A percentile compares a stretch with the other conserved stretches of the same genome.
phyloP scores from a whole-genome alignment of 2,113 vertebrate species.

The Hyaena hyaena region DNA sequence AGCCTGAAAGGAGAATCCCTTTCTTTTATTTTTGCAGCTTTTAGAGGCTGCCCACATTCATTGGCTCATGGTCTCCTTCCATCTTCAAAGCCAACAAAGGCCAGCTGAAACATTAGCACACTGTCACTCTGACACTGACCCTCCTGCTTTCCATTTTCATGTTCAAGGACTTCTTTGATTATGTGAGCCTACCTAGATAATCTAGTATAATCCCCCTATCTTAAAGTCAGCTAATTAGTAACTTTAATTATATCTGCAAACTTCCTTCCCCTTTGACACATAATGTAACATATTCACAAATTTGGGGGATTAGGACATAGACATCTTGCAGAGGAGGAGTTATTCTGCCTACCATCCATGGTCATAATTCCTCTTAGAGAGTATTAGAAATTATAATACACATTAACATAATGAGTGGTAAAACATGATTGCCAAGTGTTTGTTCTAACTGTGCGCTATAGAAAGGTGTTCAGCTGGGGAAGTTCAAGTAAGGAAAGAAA shows the following conservation, averaged over 20 bases:
- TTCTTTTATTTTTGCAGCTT: background rate
- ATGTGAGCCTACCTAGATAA: background rate
- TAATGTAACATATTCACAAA: background rate
- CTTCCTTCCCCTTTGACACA: background rate
- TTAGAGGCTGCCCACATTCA: background rate
- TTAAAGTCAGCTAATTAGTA: background rate
- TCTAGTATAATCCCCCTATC: background rate
- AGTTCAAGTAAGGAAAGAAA: background rate
- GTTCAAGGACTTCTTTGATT: background rate
- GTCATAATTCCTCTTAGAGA: background rate
- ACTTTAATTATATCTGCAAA: background rate
- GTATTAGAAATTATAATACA: background rate
- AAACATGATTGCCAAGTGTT: background rate
- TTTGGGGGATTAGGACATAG: background rate
- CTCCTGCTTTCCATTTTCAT: background rate
- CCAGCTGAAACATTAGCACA: background rate
- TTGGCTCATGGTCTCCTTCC: background rate
- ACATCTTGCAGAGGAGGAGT: background rate
- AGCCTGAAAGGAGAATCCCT: background rate
- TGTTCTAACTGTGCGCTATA: background rate
- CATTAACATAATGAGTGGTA: background rate
- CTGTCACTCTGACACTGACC: background rate
- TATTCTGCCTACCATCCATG: background rate
- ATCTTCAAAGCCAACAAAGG: background rate
- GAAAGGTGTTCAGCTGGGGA: background rate